Evolutionary conservation across 2,797 vertebrate genomes (phyloP), one percentile per base, ranked within the genome.

Genomic region (Semotilus atromaculatus): DNA sequence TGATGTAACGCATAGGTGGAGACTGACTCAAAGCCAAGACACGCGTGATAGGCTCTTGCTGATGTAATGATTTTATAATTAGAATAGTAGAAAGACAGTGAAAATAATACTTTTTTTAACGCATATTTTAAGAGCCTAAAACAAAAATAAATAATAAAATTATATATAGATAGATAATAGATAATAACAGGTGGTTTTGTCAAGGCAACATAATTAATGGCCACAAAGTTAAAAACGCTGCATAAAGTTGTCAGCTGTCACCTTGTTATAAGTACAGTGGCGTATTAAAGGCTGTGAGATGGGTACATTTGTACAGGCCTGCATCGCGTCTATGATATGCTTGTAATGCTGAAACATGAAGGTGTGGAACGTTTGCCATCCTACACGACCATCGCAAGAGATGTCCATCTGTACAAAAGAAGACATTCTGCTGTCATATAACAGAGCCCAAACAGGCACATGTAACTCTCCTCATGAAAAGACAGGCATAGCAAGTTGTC

Each of bases 291-390:
- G 90, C 70, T 93, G 87, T 0, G 85, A n/a, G 60, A 90, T 80
- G 80, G 91, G 82, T 0, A 94, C 80, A 64, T 88, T 87, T n/a
- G 88, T 83, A 43, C 82, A 82, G 26, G 91, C 88, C 58, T 82
- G 74, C 51, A 86, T 87, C 19, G 84, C 53, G 0, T 86, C 58
- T 11, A 90, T 85, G 68, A 88, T 89, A 23, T 95, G 92, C 21
- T 90, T 92, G 90, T 87, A 91, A 79, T 92, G 90, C 74, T 94
- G 88, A 53, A 93, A 76, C 77, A 95, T 87, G 85, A 93, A 92
- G 38, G 87, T 90, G n/a, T 89, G 93, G 79, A 94, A 83, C 86
- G 92, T 89, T 72, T 91, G 89, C 93, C 93, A 93, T 10, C 74
- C 90, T 60, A 93, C 86, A 73, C 82, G 81, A 11, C 90, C 89